Evolutionary conservation across 1,140 invertebrate species (phyloP).

Genomic region (Zaprionus vittiger): DNA sequence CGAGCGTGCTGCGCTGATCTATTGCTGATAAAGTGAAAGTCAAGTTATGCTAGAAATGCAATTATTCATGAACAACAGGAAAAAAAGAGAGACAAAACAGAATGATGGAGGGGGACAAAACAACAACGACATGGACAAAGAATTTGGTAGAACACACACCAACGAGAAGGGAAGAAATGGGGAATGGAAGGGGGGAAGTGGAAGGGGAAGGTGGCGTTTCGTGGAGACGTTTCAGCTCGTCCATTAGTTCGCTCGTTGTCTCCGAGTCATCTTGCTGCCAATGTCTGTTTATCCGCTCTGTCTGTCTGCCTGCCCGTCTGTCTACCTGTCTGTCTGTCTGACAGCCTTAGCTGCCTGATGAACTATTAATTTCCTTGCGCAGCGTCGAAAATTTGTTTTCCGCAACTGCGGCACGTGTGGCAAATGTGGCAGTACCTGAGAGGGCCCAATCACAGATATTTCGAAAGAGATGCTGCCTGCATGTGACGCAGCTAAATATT

Average conservation of each 20-base stretch:
- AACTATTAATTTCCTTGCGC: conserved; percentile 73
- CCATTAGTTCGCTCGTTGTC: conserved; percentile 42
- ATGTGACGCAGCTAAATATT: not conserved
- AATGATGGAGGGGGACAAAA: conserved; percentile 4
- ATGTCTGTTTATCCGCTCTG: conserved; percentile 27
- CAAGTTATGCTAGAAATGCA: conserved; percentile 79
- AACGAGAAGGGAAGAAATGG: conserved; percentile 22
- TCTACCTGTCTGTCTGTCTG: conserved; percentile 49
- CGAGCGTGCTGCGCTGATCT: conserved; percentile 55
- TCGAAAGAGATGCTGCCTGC: conserved; percentile 20
- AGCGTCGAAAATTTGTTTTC: conserved; percentile 64
- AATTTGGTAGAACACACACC: conserved; percentile 45
- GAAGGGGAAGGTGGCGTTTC: conserved; percentile 36
- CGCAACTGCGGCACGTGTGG: conserved; percentile 74
- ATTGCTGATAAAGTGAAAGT: conserved; percentile 80
- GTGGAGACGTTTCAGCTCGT: conserved; percentile 24
- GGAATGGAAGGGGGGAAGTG: not conserved
- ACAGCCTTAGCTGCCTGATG: conserved; percentile 66
- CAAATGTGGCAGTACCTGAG: conserved; percentile 37
- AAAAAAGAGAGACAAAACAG: conserved; percentile 34
- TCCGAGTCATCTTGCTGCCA: not conserved
- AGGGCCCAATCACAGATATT: conserved; percentile 42
- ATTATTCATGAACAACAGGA: conserved; percentile 66
- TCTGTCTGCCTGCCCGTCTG: conserved; percentile 51
- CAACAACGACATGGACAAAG: conserved; percentile 3